Conservation (phyloP, 1,140 invertebrate genomes). For the Battus philenor region DNA sequence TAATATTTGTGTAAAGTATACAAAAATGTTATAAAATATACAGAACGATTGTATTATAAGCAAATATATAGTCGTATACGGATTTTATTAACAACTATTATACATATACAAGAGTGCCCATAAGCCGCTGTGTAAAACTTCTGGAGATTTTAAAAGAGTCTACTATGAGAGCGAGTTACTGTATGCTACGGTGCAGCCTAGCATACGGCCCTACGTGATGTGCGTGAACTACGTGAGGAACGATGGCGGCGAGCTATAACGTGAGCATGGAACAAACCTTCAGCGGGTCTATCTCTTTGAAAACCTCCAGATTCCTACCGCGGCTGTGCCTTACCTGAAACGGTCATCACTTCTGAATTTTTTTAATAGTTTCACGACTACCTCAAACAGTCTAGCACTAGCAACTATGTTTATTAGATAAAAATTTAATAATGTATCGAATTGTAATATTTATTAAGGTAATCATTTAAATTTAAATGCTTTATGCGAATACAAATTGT, state of each 20-base stretch:
- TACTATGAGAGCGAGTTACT: constrained; percentile 16
- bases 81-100: no score
- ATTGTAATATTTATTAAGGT: no score
- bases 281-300: constrained; percentile 56
- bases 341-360: constrained; percentile 21
- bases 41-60: no score
- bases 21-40: no score
- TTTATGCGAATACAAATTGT: no score
- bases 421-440: no score
- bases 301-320: constrained; percentile 55
- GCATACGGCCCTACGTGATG: neutral
- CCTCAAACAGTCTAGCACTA: no score
- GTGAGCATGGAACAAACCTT: constrained; percentile 45
- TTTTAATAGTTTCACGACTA: no score
- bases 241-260: constrained; percentile 18
- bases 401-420: no score
- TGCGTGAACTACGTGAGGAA: constrained; percentile 3
- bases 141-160: constrained; percentile 57
- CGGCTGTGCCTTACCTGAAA: constrained; percentile 56
- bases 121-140: constrained; percentile 31
- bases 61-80: no score
- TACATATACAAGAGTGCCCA: constrained; percentile 14
- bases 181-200: constrained; percentile 4
- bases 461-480: no score
- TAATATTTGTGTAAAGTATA: no score